Base-by-base conservation (phyloP, 2,888 invertebrate genomes). In the Xanthostigma xanthostigma region DNA sequence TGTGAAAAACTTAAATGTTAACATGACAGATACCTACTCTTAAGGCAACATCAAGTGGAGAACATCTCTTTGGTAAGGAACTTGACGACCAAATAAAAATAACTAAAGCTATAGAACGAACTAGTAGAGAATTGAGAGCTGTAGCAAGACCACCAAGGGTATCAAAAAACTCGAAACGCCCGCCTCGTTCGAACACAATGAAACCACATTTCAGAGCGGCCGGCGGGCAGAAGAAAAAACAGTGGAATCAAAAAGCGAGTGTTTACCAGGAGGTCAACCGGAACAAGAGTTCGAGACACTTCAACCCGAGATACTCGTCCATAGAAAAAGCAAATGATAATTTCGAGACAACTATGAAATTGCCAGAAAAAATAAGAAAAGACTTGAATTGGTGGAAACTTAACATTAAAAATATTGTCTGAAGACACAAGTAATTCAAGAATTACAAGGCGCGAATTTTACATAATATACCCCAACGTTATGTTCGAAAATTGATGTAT, bases 81-180 rank as follows among this genome's bases (percentile, higher is more conserved):
- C 34, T 41, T 13, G 13, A 11, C 5, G 41, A 41, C 9, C 11
- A 13, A 10, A 9, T 41, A 6, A 41, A 12, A 13, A 34, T 34
- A 41, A 34, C 41, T 12, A 41, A 41, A 13, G 27, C 42, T 5
- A 39, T 55, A 8, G 53, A 50, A 33, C 39, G 12, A 9, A 48
- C 51, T 8, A 41, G 44, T 9, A 51, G 46, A 14, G 45, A 45
- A 2, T 40, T 52, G 3, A 49, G 51, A 27, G 48, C 38, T 11
- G 45, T 44, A 13, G 10, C 45, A 36, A 49, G 13, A 6, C 13
- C 43, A 8, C 14, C 9, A 47, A 45, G 44, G 12, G 14, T 27
- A 17, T 35, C 46, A 53, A 53, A 54, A 55, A 55, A 54, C 51
- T n/a, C n/a, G n/a, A n/a, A n/a, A n/a, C n/a, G n/a, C n/a, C n/a